Evolutionary conservation across 2,113 vertebrate species (phyloP), one percentile per base, ranked within the genome.

Genomic region (Opisthocomus hoazin): DNA sequence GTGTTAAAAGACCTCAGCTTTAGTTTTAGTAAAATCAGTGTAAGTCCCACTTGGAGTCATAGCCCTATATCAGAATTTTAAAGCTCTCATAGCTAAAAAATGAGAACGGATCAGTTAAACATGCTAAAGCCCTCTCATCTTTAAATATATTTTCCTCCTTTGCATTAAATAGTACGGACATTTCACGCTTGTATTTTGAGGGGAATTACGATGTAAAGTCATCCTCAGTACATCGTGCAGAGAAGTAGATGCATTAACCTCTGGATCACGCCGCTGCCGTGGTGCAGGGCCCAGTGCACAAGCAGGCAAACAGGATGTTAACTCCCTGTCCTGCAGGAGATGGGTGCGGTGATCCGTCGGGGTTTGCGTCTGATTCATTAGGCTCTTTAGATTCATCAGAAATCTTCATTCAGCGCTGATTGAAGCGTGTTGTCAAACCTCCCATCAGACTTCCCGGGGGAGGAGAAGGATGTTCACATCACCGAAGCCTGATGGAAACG

Each of bases 361-460:
- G n/a, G 37, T 74, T 77, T 34, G 21, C 9, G 37, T 18, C 75
- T 84, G 43, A 76, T 82, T 89, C 82, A 50, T 50, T 45, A 32
- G n/a, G 13, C 60, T 89, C 81, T 74, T 56, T 36, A n/a, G n/a
- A n/a, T n/a, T n/a, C n/a, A n/a, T n/a, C n/a, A n/a, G 48, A 53
- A 46, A 34, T 2, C 24, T 37, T 89, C 50, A 23, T 19, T 79
- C 56, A 77, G 64, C 5, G 2, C 70, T 78, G 64, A 57, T n/a
- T 48, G 50, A 79, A 84, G 84, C 39, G 29, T 78, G 84, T 84
- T 87, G 78, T 57, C 87, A 89, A 84, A 95, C 71, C 48, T 89
- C 87, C 83, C 73, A 16, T 19, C 84, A 76, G 39, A 12, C 50
- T 57, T 84, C 84, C 80, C 3, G 36, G 50, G 36, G 54, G 77